phyloP scores from a whole-genome alignment of 2,888 invertebrate species.

The Margaritifera margaritifera region DNA sequence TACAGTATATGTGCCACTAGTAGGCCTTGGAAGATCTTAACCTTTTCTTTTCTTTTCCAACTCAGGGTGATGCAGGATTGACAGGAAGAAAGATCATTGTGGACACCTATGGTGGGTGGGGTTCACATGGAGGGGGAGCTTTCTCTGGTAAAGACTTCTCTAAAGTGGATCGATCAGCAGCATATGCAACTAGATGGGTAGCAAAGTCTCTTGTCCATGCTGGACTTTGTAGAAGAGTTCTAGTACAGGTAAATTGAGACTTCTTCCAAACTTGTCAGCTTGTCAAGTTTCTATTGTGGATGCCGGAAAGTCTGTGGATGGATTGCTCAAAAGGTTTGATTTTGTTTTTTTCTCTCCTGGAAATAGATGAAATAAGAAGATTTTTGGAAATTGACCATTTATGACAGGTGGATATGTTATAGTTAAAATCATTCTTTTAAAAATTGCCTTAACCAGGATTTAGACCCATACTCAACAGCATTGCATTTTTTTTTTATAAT shows the following conservation, averaged over 20 bases:
- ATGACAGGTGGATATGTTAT: no score
- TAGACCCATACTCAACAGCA: no score
- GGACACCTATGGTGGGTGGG: conserved; percentile 99
- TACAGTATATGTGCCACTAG: no score
- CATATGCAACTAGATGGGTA: conserved; percentile 99
- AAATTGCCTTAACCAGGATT: no score
- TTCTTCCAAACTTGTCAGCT: conserved; percentile 7
- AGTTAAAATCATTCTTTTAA: no score
- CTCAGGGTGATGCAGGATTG: conserved; percentile 92
- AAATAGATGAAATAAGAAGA: no score
- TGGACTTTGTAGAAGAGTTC: conserved; percentile 94
- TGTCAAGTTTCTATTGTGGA: neutral
- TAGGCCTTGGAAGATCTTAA: no score
- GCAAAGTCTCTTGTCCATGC: conserved; percentile 97
- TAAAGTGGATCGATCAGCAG: conserved; percentile 90
- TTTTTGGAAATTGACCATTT: no score
- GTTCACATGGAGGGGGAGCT: conserved; percentile 99
- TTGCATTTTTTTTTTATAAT: no score
- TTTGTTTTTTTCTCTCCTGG: no score
- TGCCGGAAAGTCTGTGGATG: no score
- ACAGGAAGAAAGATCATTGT: conserved; percentile 99
- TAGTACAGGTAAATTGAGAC: conserved; percentile 83
- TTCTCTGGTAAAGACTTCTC: conserved; percentile 96
- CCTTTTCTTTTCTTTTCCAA: neutral
- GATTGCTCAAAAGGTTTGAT: no score